Evolutionary conservation across 2,888 invertebrate genomes (phyloP).

Genomic region (Chymomyza caudatula): DNA sequence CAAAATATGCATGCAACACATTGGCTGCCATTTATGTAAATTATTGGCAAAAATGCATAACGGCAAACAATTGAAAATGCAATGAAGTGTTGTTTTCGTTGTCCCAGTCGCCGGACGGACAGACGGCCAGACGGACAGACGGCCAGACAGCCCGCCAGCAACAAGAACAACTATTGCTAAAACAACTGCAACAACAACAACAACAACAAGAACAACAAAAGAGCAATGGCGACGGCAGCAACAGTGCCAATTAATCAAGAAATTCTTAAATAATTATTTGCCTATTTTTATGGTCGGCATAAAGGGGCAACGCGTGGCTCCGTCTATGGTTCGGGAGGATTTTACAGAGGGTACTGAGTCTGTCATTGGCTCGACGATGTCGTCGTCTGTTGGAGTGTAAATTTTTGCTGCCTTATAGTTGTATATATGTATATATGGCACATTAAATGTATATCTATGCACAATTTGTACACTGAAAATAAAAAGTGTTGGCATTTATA

Average conservation of each 20-base stretch:
- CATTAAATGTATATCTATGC: constrained; percentile 26
- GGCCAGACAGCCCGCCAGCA: no score
- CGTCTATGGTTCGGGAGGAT: background rate
- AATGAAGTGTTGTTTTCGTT: constrained; percentile 63
- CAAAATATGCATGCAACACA: constrained; percentile 3
- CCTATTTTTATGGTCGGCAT: constrained; percentile 67
- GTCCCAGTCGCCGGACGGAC: constrained; percentile 21
- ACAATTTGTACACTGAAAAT: constrained; percentile 11
- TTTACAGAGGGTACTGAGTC: constrained; percentile 47
- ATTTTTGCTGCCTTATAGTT: background rate
- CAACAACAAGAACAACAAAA: constrained; percentile 30
- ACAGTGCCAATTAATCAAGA: constrained; percentile 75
- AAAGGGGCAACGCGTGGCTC: background rate
- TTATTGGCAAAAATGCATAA: constrained; percentile 71
- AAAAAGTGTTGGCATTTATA: background rate
- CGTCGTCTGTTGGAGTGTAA: constrained; percentile 34
- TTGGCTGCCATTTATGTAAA: constrained; percentile 59
- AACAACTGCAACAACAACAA: constrained; percentile 7
- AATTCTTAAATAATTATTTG: constrained; percentile 77
- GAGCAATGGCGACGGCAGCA: constrained; percentile 46
- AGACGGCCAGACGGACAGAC: no score
- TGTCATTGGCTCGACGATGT: constrained; percentile 62
- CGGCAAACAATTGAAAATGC: constrained; percentile 74
- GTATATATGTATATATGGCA: constrained; percentile 8
- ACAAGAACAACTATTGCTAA: background rate